Percentiles rank a stretch among this genome's conserved stretches.
phyloP scores from a whole-genome alignment of 2,888 invertebrate genomes.

The Nemotelus nigrinus region DNA sequence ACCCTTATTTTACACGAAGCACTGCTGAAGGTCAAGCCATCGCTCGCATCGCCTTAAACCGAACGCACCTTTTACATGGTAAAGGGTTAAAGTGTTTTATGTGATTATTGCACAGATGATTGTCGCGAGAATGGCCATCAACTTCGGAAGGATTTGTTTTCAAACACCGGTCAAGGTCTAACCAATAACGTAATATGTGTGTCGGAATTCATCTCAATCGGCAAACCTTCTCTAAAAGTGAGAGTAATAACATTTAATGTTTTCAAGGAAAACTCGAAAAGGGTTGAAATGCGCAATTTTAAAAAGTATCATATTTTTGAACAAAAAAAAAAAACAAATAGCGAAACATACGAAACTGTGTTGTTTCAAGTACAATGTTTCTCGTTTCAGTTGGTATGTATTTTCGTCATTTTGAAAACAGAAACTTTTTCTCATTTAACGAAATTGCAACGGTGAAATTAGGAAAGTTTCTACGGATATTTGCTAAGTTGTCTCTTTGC shows the following conservation, averaged over 20 bases:
- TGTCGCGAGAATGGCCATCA: background rate
- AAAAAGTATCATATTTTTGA: background rate
- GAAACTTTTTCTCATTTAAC: conserved; percentile 23
- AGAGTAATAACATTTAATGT: background rate
- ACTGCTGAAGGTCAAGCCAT: too few species aligned
- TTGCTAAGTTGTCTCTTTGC: background rate
- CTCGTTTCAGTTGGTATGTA: background rate
- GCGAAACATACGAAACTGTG: background rate
- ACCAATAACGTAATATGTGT: background rate
- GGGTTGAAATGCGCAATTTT: background rate
- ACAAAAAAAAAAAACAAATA: background rate
- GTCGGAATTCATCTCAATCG: background rate
- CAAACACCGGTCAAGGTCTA: conserved; percentile 6
- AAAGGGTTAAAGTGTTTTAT: background rate
- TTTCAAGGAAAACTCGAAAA: background rate
- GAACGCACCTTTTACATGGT: background rate
- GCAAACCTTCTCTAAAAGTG: background rate
- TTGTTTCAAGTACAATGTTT: background rate
- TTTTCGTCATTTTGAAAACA: background rate
- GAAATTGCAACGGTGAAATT: conserved; percentile 18
- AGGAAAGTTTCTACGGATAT: conserved; percentile 20
- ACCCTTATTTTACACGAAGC: too few species aligned
- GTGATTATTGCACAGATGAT: background rate
- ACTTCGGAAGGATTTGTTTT: background rate
- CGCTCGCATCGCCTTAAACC: background rate